Conservation (phyloP, 2,888 invertebrate species). For the Chironomus riparius region DNA sequence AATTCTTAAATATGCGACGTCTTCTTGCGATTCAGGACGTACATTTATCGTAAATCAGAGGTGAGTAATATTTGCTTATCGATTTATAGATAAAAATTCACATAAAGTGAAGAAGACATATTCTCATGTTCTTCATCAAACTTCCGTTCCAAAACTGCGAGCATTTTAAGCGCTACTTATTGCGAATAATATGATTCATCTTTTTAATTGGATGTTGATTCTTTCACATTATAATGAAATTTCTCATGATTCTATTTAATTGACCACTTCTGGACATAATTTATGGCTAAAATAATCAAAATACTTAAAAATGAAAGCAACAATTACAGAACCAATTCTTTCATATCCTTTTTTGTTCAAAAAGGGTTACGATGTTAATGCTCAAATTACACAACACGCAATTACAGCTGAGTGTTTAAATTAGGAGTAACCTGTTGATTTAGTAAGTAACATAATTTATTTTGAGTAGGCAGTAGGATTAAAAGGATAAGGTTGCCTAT, state of each 20-base stretch:
- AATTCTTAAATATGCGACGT: slow-evolving; percentile 80
- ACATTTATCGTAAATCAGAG: slow-evolving; percentile 86
- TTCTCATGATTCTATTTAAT: not conserved
- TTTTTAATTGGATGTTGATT: not conserved
- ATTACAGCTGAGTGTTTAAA: not conserved
- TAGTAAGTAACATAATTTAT: not conserved
- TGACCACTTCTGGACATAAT: not conserved
- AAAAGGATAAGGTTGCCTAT: too few relatives aligned
- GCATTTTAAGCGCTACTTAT: too few relatives aligned
- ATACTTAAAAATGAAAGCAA: too few relatives aligned
- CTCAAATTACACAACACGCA: not conserved
- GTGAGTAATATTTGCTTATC: slow-evolving; percentile 45
- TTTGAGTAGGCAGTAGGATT: too few relatives aligned
- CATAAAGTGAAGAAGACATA: not conserved
- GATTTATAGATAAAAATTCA: not conserved
- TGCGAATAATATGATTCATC: not conserved
- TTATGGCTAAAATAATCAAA: too few relatives aligned
- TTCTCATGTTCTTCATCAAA: not conserved
- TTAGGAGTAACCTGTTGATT: not conserved
- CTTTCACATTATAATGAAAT: not conserved
- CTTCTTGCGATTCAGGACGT: slow-evolving; percentile 88
- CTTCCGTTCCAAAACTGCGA: too few relatives aligned
- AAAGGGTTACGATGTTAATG: too few relatives aligned
- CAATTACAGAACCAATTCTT: too few relatives aligned
- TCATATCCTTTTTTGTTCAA: too few relatives aligned